Percentiles rank a stretch among this genome's conserved stretches.
phyloP scores from a whole-genome alignment of 2,113 vertebrate species.

The Calidris pygmaea region DNA sequence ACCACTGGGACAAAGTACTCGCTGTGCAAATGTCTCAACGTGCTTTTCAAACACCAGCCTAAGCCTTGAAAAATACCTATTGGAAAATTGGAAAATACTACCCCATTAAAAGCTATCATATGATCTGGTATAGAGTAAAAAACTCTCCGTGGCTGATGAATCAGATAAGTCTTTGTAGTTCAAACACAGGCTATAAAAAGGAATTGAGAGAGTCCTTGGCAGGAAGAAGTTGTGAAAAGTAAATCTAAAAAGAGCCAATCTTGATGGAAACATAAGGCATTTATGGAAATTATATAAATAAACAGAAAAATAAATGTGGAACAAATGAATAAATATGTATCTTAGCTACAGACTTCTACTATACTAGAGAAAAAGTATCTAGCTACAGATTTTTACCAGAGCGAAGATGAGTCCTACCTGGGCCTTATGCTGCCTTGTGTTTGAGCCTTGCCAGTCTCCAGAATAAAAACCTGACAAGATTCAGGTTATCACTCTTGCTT shows the following conservation, averaged over 20 bases:
- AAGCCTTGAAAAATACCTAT: neutral
- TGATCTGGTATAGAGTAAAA: neutral
- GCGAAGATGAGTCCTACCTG: neutral
- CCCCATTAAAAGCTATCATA: neutral
- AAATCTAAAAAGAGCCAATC: neutral
- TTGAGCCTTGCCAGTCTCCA: neutral
- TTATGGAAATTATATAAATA: neutral
- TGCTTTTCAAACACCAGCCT: neutral
- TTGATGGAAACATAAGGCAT: neutral
- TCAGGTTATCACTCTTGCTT: neutral
- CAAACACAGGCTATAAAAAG: neutral
- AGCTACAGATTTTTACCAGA: neutral
- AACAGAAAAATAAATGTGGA: neutral
- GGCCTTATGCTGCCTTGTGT: neutral
- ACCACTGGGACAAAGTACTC: neutral
- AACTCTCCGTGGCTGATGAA: neutral
- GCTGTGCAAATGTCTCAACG: neutral
- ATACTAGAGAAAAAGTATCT: neutral
- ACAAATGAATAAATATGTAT: neutral
- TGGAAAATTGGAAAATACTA: neutral
- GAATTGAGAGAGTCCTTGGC: neutral
- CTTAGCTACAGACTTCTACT: neutral
- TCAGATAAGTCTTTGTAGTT: neutral
- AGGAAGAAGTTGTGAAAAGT: neutral
- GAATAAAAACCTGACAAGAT: neutral